Base-by-base conservation (phyloP, 2,888 invertebrate genomes). In the Sycophila texana region DNA sequence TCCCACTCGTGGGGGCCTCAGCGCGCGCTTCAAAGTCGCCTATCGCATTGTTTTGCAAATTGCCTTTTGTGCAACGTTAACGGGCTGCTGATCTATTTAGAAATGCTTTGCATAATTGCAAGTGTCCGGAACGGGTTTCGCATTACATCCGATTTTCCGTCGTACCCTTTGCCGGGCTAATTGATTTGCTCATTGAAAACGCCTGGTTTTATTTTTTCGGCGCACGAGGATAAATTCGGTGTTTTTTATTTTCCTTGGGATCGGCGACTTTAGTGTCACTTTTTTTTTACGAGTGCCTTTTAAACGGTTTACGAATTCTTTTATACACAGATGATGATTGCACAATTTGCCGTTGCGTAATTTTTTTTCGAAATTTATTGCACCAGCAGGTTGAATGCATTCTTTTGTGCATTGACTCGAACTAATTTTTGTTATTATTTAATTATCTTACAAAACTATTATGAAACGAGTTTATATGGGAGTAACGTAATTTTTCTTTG, bases 21-120 rank as follows among this genome's bases (percentile, higher is more conserved):
- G 0, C 39, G 7, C 10, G 10, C 39, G 39, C 3, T 7, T 39
- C 47, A 12, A 65, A 63, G 39, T 74, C 58, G 63, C 74, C 70
- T 71, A 70, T 79, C 16, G 79, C 68, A 70, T 74, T 74, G 53
- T 79, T 79, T 74, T 74, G 65, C 22, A 65, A 79, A 70, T 74
- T 58, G 18, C 65, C 70, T 70, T 79, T 74, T 74, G 70, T 79
- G 51, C 63, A 73, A 57, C 18, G 58, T 74, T 39, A 74, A 74
- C 58, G 30, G 26, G 18, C 51, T 22, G 58, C 16, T 63, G 79
- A 79, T 79, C 70, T 30, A 26, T 55, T 70, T 74, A 79, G 68
- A 65, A 57, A 65, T 74, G 18, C 10, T 74, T 74, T 70, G 61
- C 53, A 70, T 74, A 68, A 55, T 78, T 67, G 55, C 20, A 20